A percentile compares a stretch with the other conserved stretches of the same genome.
These are phyloP conservation scores for Nephrocerus scutellatus DNA, from an alignment of 2,888 invertebrate genomes.

Conservation along the genomic window DNA sequence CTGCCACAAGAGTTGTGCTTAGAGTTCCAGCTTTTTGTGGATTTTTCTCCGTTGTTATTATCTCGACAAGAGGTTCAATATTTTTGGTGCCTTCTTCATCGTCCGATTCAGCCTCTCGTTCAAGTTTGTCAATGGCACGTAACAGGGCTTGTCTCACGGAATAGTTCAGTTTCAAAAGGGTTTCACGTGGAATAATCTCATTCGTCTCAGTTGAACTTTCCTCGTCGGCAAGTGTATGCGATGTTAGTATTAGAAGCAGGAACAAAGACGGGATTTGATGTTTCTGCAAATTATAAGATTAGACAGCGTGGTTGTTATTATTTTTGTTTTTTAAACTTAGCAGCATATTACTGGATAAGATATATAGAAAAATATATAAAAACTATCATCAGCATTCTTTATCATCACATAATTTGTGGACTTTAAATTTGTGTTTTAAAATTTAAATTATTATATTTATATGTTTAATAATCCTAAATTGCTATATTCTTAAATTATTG, in stretches of 20 bases:
- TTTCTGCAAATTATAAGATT: no score
- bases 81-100: conserved; percentile 19
- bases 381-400: no score
- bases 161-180: conserved; percentile 54
- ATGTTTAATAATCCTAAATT: no score
- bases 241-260: conserved; percentile 11
- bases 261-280: conserved; percentile 14
- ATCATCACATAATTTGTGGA: no score
- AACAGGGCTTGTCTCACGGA: conserved; percentile 68
- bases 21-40: no score
- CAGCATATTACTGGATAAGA: no score
- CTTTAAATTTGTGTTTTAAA: no score
- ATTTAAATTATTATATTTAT: no score
- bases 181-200: conserved; percentile 53
- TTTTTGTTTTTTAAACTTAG: no score
- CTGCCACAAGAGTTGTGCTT: conserved; percentile 10
- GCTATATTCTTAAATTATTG: no score
- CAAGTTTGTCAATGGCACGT: conserved; percentile 68
- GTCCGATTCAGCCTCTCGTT: conserved; percentile 53
- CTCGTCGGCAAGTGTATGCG: conserved; percentile 20
- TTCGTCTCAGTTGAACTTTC: conserved; percentile 42
- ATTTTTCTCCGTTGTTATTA: conserved; percentile 12
- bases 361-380: no score
- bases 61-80: conserved; percentile 30
- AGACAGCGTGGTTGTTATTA: no score